A percentile compares a stretch with the other conserved stretches of the same genome.
phyloP scores from a whole-genome alignment of 2,888 invertebrate genomes.

The Eueremaeus valkanovi region DNA sequence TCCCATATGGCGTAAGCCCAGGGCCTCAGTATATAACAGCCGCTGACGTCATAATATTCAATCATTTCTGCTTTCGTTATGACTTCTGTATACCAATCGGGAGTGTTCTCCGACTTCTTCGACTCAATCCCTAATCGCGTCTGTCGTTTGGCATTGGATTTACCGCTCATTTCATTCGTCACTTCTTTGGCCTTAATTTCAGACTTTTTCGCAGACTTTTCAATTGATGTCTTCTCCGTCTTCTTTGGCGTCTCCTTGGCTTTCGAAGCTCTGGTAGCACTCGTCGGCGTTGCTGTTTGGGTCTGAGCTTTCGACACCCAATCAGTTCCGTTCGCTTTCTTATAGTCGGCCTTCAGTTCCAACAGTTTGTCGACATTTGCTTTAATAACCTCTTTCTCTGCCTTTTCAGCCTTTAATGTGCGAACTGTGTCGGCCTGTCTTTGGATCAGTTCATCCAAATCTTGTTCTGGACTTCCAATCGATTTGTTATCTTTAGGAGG shows the following conservation, averaged over 20 bases:
- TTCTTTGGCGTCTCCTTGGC: neutral
- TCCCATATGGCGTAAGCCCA: slow-evolving; percentile 99
- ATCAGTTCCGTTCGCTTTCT: slow-evolving; percentile 42
- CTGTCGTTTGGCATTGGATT: slow-evolving; percentile 67
- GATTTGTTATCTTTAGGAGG: neutral
- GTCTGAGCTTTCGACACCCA: slow-evolving; percentile 40
- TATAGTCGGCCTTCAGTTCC: slow-evolving; percentile 46
- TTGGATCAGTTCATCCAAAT: slow-evolving; percentile 49
- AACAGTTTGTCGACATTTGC: slow-evolving; percentile 49
- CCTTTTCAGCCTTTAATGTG: slow-evolving; percentile 57
- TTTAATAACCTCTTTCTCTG: slow-evolving; percentile 51
- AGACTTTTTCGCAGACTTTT: neutral
- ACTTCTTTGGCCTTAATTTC: slow-evolving; percentile 50
- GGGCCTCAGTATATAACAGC: slow-evolving; percentile 95
- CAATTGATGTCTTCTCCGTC: neutral
- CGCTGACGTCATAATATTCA: slow-evolving; percentile 98
- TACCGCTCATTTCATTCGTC: slow-evolving; percentile 44
- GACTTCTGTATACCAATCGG: slow-evolving; percentile 97
- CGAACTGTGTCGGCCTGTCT: slow-evolving; percentile 53
- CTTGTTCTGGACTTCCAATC: slow-evolving; percentile 42
- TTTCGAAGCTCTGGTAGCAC: neutral
- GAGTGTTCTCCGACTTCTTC: slow-evolving; percentile 81
- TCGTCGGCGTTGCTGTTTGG: neutral
- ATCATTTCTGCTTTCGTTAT: slow-evolving; percentile 92
- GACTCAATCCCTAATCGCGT: slow-evolving; percentile 86